A percentile compares a stretch with the other conserved stretches of the same genome.
Conservation (phyloP, 1,140 invertebrate genomes). For the Drosophila aff. region DNA sequence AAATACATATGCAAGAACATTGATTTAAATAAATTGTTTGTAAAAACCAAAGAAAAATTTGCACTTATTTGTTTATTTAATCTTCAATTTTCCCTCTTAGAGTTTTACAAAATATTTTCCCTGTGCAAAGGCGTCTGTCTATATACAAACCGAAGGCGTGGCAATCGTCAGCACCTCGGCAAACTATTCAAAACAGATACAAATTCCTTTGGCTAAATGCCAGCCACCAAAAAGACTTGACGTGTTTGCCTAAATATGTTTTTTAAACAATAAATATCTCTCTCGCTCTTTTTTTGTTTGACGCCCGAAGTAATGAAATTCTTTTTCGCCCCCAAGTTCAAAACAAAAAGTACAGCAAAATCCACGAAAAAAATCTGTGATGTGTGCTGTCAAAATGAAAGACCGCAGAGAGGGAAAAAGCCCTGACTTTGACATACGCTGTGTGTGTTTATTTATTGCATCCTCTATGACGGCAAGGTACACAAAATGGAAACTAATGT, state of each 20-base stretch:
- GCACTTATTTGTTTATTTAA: neutral
- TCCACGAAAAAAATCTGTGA: slow-evolving; percentile 19
- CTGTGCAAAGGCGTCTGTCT: neutral
- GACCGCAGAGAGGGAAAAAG: neutral
- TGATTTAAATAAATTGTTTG: neutral
- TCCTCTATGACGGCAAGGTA: slow-evolving; percentile 19
- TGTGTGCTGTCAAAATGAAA: slow-evolving; percentile 27
- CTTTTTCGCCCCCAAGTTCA: slow-evolving; percentile 71
- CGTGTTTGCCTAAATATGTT: slow-evolving; percentile 77
- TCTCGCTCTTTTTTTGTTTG: slow-evolving; percentile 50
- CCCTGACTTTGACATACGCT: slow-evolving; percentile 54
- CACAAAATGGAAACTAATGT: slow-evolving; percentile 35
- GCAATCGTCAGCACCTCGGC: slow-evolving; percentile 36
- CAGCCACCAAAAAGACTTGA: slow-evolving; percentile 60
- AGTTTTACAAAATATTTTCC: neutral
- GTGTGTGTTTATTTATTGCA: slow-evolving; percentile 17
- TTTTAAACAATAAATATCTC: slow-evolving; percentile 50
- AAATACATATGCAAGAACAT: neutral
- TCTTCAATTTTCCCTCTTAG: neutral
- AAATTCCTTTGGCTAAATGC: slow-evolving; percentile 71
- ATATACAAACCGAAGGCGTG: slow-evolving; percentile 2
- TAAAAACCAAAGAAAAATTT: neutral
- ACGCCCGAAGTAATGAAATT: slow-evolving; percentile 74
- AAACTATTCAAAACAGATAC: slow-evolving; percentile 78
- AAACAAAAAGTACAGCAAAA: slow-evolving; percentile 1